Percentiles rank a stretch among this genome's conserved stretches.
phyloP scores from a whole-genome alignment of 2,797 vertebrate genomes.

The Thaleichthys pacificus region DNA sequence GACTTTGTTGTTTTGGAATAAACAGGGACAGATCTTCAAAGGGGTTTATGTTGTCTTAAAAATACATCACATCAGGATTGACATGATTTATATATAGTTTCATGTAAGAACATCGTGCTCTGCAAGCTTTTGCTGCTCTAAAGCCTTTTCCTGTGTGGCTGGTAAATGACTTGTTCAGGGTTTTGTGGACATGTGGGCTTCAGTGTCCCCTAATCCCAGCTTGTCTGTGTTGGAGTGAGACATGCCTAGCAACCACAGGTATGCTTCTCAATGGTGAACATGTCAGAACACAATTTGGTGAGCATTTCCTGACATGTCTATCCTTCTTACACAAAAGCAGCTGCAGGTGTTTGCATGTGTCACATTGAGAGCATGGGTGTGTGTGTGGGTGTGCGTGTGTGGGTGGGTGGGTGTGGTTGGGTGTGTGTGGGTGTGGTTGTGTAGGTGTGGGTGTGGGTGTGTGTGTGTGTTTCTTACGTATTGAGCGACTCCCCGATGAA shows the following conservation, averaged over 20 bases:
- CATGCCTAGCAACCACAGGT: slow-evolving; percentile 35
- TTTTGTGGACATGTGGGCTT: slow-evolving; percentile 14
- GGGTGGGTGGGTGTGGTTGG: too few relatives aligned
- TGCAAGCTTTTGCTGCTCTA: slow-evolving; percentile 27
- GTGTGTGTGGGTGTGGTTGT: slow-evolving; percentile 32
- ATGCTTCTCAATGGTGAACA: slow-evolving; percentile 51
- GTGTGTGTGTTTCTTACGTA: not conserved
- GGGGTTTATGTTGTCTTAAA: slow-evolving; percentile 51
- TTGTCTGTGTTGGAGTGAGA: slow-evolving; percentile 37
- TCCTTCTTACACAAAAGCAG: slow-evolving; percentile 51
- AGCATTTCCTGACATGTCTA: slow-evolving; percentile 45
- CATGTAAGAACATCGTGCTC: slow-evolving; percentile 37
- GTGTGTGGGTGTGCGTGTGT: too few relatives aligned
- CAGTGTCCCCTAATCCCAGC: slow-evolving; percentile 44
- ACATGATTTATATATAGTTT: slow-evolving; percentile 43
- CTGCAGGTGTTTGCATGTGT: slow-evolving; percentile 58
- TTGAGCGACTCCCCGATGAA: slow-evolving; percentile 6
- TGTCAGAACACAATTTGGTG: slow-evolving; percentile 67
- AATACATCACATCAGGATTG: slow-evolving; percentile 48
- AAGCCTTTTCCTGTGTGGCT: slow-evolving; percentile 16
- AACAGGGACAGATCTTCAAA: slow-evolving; percentile 38
- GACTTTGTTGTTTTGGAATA: slow-evolving; percentile 47
- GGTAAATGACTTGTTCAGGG: slow-evolving; percentile 23
- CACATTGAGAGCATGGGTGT: slow-evolving; percentile 23
- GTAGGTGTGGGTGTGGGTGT: slow-evolving; percentile 27